Percentiles rank a stretch among this genome's conserved stretches.
These are phyloP conservation scores for Rhinogobio ventralis DNA, from an alignment of 2,797 vertebrate species.

Conservation along the genomic window DNA sequence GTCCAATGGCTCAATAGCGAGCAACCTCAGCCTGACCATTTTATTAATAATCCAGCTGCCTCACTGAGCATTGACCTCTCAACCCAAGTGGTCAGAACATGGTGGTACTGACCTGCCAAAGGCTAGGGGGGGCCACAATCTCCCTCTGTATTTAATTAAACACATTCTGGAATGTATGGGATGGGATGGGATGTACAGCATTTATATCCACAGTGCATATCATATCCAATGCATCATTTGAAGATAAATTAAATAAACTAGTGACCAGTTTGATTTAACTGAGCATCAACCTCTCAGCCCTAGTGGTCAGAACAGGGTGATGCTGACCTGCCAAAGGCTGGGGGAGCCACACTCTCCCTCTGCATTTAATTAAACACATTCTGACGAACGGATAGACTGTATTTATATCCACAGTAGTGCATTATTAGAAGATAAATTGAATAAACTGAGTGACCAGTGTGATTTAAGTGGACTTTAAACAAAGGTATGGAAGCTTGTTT, in stretches of 20 bases:
- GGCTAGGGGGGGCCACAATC: neutral
- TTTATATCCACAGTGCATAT: neutral
- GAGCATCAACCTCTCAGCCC: too few relatives aligned
- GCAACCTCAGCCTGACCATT: neutral
- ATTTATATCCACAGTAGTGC: neutral
- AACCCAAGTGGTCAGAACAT: neutral
- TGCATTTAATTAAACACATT: neutral
- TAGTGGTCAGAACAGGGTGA: neutral
- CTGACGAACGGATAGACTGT: too few relatives aligned
- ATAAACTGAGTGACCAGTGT: neutral
- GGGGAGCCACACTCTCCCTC: neutral
- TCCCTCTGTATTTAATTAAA: neutral
- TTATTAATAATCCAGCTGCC: constrained; percentile 7
- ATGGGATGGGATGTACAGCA: too few relatives aligned
- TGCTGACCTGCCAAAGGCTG: neutral
- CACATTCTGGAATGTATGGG: neutral
- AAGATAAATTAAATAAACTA: neutral
- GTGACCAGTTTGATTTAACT: neutral
- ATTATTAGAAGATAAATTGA: neutral
- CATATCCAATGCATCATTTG: too few relatives aligned
- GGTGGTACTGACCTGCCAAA: neutral
- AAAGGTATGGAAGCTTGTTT: neutral
- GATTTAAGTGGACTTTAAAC: neutral
- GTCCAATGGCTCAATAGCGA: neutral
- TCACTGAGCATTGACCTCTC: neutral